phyloP scores from a whole-genome alignment of 2,888 invertebrate genomes.

The Ochropacha duplaris region DNA sequence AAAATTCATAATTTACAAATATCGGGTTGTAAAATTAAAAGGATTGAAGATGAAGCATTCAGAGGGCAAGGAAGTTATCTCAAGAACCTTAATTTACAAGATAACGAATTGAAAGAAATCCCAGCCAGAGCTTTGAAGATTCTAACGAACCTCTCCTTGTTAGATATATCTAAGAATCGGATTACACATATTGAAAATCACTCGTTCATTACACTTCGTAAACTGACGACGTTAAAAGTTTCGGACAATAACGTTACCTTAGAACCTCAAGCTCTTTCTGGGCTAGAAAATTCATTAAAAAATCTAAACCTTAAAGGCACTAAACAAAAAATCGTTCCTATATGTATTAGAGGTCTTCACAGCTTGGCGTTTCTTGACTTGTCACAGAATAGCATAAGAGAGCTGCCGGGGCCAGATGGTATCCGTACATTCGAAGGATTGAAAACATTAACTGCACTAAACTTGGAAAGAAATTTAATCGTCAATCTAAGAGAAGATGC shows the following conservation, averaged over 20 bases:
- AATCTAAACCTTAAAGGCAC: slow-evolving; percentile 96
- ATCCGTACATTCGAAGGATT: slow-evolving; percentile 88
- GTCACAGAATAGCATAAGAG: slow-evolving; percentile 93
- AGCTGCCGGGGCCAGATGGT: slow-evolving; percentile 88
- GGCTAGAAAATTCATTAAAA: slow-evolving; percentile 91
- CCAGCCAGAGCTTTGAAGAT: slow-evolving; percentile 88
- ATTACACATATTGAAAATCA: slow-evolving; percentile 88
- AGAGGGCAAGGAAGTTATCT: slow-evolving; percentile 91
- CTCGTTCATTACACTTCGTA: slow-evolving; percentile 88
- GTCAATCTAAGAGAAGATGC: slow-evolving; percentile 89
- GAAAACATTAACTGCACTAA: slow-evolving; percentile 92
- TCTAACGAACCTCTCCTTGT: slow-evolving; percentile 87
- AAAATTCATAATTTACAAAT: slow-evolving; percentile 92
- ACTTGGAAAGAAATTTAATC: slow-evolving; percentile 94
- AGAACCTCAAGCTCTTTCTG: slow-evolving; percentile 87
- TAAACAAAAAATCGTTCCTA: slow-evolving; percentile 90
- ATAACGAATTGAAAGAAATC: slow-evolving; percentile 90
- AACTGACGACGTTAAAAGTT: slow-evolving; percentile 91
- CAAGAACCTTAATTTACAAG: slow-evolving; percentile 92
- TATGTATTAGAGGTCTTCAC: slow-evolving; percentile 88
- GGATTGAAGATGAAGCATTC: slow-evolving; percentile 89
- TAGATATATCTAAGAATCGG: slow-evolving; percentile 93
- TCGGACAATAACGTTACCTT: slow-evolving; percentile 94
- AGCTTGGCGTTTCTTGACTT: slow-evolving; percentile 94
- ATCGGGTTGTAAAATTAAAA: slow-evolving; percentile 90